Percentiles rank a stretch among this genome's conserved stretches.
phyloP scores from a whole-genome alignment of 2,888 invertebrate species.

The Anagyrus pseudococci region DNA sequence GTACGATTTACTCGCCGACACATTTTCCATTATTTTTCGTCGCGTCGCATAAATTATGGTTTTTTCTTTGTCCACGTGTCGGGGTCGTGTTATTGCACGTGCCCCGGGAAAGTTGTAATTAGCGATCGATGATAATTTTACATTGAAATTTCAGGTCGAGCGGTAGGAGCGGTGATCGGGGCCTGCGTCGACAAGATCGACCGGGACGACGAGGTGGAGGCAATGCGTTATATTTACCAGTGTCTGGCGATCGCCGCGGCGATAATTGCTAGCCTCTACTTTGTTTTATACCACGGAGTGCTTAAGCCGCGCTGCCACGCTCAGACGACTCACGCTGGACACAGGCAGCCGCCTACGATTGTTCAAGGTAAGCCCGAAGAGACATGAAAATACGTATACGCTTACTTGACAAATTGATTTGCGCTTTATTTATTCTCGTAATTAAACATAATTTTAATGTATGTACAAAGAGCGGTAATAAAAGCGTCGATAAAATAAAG shows the following conservation, averaged over 20 bases:
- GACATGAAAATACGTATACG: background rate
- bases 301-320: constrained; percentile 78
- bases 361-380: constrained; percentile 66
- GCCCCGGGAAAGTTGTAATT: too few species aligned
- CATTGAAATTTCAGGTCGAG: constrained; percentile 66
- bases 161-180: constrained; percentile 74
- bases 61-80: too few species aligned
- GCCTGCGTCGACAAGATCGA: constrained; percentile 61
- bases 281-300: constrained; percentile 76
- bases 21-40: too few species aligned
- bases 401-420: background rate
- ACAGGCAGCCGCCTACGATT: constrained; percentile 70
- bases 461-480: constrained; percentile 10
- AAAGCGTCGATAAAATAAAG: constrained; percentile 4
- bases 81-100: too few species aligned
- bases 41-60: too few species aligned
- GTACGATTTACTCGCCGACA: too few species aligned
- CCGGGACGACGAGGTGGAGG: constrained; percentile 60
- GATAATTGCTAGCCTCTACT: constrained; percentile 72
- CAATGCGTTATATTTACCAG: constrained; percentile 66
- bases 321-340: constrained; percentile 65
- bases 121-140: background rate
- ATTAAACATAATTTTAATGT: constrained; percentile 19
- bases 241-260: constrained; percentile 73
- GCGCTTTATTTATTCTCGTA: constrained; percentile 20